Evolutionary conservation across 2,888 invertebrate genomes (phyloP), one percentile per base, ranked within the genome.

Genomic region (Cryptus armator): DNA sequence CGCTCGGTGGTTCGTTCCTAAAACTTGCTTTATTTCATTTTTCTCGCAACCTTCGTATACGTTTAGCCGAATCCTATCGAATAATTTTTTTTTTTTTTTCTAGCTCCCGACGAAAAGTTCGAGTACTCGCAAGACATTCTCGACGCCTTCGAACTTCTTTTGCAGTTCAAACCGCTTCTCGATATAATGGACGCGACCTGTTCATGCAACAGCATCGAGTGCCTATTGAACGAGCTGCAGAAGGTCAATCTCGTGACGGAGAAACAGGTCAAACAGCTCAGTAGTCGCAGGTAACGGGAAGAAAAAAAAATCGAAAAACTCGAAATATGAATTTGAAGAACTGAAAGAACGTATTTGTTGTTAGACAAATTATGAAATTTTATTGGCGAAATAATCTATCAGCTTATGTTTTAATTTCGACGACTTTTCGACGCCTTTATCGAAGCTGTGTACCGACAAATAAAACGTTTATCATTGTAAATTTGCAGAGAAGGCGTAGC

Each of bases 131-230:
- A 96, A 56, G 97, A 98, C 90, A 95, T 99, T 44, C 96, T 97
- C 16, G 96, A 97, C 91, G 98, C 98, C 0, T 96, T 99, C 91
- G 98, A 98, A 91, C 95, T 97, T 88, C 94, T 99, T n/a, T 94
- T 98, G 3, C 97, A 97, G 91, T 97, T 97, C 88, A 96, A 97
- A 68, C 97, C 98, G 0, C 94, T 99, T 24, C 94, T 99, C 19
- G 98, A 99, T 94, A 96, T 98, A 84, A 97, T 98, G 94, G 99
- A 99, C 93, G 96, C 97, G 0, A 98, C 97, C 90, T 97, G 97
- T 91, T 97, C 97, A 24, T 98, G 98, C 91, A 98, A 98, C 91
- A 97, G 97, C 92, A 95, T 99, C 48, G 97, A 98, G 90, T 97
- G 97, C 90, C 94, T 99, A 62, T 93, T 98, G 48, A 97, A 97